Conservation (phyloP, 2,888 invertebrate species). For the Tinea trinotella region DNA sequence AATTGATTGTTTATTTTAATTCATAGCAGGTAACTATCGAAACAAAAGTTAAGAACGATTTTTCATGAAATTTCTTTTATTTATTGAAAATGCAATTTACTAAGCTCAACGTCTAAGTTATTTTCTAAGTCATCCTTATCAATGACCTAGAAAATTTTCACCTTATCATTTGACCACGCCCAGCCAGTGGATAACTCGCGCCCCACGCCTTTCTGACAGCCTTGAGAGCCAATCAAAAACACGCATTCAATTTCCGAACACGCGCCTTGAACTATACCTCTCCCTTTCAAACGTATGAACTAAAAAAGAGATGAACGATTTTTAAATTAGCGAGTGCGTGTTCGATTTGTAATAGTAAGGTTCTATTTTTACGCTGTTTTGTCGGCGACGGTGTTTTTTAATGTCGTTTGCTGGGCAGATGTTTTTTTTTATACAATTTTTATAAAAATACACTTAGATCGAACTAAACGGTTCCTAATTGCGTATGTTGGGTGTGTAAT, state of each 20-base stretch:
- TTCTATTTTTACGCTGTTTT: not conserved
- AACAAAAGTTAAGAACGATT: too few relatives aligned
- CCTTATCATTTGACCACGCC: constrained; percentile 53
- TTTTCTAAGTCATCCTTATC: not conserved
- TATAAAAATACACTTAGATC: not conserved
- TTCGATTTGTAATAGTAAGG: constrained; percentile 16
- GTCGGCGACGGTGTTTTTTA: not conserved
- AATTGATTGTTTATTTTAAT: too few relatives aligned
- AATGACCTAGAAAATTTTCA: constrained; percentile 40
- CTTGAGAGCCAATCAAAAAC: constrained; percentile 60
- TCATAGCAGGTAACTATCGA: too few relatives aligned
- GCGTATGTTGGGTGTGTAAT: not conserved
- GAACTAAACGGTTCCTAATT: constrained; percentile 7
- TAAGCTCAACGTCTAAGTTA: not conserved
- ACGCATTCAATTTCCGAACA: constrained; percentile 25
- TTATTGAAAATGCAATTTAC: not conserved
- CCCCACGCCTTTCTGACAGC: constrained; percentile 51
- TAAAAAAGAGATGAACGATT: not conserved
- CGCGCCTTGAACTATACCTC: constrained; percentile 29
- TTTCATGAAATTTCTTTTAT: not conserved
- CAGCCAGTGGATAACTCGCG: constrained; percentile 41
- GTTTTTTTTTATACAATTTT: constrained; percentile 6
- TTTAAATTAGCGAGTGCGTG: not conserved
- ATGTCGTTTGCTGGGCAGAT: not conserved
- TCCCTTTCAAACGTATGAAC: constrained; percentile 22